Conservation (phyloP, 2,888 invertebrate species). For the Melinopterus prodromus region DNA sequence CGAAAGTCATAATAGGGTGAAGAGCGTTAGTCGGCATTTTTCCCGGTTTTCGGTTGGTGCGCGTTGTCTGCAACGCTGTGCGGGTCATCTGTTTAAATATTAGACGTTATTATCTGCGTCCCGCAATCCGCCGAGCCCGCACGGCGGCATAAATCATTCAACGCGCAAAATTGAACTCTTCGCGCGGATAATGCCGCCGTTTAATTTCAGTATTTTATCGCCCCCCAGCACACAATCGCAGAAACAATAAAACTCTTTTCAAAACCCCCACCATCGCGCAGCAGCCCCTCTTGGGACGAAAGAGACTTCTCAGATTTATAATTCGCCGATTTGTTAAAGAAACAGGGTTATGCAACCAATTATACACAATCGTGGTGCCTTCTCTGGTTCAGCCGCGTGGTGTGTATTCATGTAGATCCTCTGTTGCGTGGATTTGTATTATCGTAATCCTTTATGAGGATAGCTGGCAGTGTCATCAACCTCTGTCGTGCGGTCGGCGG, state of each 20-base stretch:
- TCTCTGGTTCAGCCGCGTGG: not conserved
- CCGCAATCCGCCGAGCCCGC: conserved; percentile 18
- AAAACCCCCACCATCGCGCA: not conserved
- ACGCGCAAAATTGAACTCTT: conserved; percentile 25
- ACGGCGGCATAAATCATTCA: conserved; percentile 27
- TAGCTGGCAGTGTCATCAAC: not conserved
- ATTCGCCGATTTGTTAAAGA: not conserved
- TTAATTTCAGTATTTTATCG: conserved; percentile 25
- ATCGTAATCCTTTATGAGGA: not conserved
- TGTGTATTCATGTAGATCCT: too few relatives aligned
- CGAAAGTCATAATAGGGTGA: not conserved
- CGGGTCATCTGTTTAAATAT: conserved; percentile 28
- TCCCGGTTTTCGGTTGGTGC: not conserved
- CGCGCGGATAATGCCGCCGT: conserved; percentile 23
- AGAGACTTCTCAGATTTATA: not conserved
- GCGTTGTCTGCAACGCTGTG: conserved; percentile 13
- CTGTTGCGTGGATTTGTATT: too few relatives aligned
- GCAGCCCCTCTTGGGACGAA: not conserved
- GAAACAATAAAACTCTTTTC: conserved; percentile 4
- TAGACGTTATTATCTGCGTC: conserved; percentile 27
- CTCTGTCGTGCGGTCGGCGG: not conserved
- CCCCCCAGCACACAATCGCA: not conserved
- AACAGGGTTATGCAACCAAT: not conserved
- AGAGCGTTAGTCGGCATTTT: not conserved
- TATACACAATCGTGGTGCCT: not conserved